Conservation (phyloP, 2,797 vertebrate genomes). For the Dromococcyx pavoninus region DNA sequence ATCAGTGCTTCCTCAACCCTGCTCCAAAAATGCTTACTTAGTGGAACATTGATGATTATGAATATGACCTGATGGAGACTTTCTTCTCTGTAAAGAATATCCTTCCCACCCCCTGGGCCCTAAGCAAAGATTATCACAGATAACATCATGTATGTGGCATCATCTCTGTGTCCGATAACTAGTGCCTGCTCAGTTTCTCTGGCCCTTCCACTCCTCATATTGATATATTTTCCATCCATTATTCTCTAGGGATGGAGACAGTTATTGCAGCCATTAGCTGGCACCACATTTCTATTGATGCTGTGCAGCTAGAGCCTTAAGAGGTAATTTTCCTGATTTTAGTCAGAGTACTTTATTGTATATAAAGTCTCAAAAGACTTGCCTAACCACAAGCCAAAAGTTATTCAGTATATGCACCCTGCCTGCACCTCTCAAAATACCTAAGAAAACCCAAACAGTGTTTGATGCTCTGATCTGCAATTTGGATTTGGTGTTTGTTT, state of each 20-base stretch:
- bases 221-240: conserved; percentile 59
- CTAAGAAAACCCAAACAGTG: neutral
- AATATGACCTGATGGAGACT: conserved; percentile 37
- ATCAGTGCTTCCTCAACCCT: conserved; percentile 26
- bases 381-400: neutral
- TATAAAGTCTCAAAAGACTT: conserved; percentile 31
- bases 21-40: conserved; percentile 46
- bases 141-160: conserved; percentile 49
- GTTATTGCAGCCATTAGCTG: conserved; percentile 72
- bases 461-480: neutral
- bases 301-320: conserved; percentile 38
- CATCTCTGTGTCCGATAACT: conserved; percentile 7
- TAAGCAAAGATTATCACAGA: conserved; percentile 28
- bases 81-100: neutral
- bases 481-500: neutral
- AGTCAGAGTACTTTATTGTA: conserved; percentile 39
- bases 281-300: conserved; percentile 70
- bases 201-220: conserved; percentile 48
- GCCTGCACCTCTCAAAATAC: neutral
- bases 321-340: conserved; percentile 67
- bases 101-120: conserved; percentile 52
- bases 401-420: neutral
- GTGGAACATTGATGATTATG: conserved; percentile 5
- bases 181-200: conserved; percentile 29
- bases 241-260: conserved; percentile 62